Evolutionary conservation across 2,888 invertebrate genomes (phyloP).

Genomic region (Chloroclysta siterata): DNA sequence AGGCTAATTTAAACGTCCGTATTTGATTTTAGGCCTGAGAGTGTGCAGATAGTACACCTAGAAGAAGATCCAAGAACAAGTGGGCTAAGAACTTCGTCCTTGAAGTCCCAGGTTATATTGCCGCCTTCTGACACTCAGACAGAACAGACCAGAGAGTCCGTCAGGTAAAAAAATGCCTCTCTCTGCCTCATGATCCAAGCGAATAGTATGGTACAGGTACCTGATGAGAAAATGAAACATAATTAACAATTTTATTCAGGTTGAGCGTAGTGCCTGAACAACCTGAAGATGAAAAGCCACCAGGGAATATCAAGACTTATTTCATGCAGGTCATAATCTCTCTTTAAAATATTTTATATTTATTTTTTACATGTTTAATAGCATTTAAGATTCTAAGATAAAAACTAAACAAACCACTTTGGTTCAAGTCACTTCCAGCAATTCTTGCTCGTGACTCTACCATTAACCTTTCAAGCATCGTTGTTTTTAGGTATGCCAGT

Average conservation of each 20-base stretch:
- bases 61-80: constrained; percentile 30
- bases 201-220: not conserved
- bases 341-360: too few relatives aligned
- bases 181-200: not conserved
- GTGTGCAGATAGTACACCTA: constrained; percentile 15
- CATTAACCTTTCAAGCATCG: not conserved
- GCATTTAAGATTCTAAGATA: too few relatives aligned
- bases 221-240: too few relatives aligned
- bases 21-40: constrained; percentile 14
- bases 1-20: too few relatives aligned
- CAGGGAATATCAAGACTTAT: constrained; percentile 60
- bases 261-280: constrained; percentile 53
- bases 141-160: constrained; percentile 45
- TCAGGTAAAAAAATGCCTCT: constrained; percentile 46
- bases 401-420: too few relatives aligned
- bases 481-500: constrained; percentile 78
- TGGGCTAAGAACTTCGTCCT: constrained; percentile 24
- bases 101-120: constrained; percentile 48
- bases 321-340: constrained; percentile 75
- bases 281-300: constrained; percentile 21
- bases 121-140: constrained; percentile 38
- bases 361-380: too few relatives aligned
- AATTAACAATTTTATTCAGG: constrained; percentile 48
- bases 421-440: too few relatives aligned
- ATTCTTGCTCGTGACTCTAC: too few relatives aligned